Conservation (phyloP, 2,113 vertebrate species). For the Silurus asotus region DNA sequence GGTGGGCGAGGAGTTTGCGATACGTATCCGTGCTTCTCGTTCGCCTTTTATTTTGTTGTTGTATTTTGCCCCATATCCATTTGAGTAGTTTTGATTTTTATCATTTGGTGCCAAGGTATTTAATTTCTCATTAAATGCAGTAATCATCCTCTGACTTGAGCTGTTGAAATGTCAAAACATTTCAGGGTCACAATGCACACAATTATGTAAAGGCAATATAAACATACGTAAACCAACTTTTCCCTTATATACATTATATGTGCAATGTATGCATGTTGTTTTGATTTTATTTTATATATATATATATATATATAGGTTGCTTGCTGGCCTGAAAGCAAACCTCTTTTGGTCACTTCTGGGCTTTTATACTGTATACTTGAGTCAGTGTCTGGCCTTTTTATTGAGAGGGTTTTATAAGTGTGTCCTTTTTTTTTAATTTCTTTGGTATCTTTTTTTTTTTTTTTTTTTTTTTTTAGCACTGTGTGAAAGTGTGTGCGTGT, state of each 20-base stretch:
- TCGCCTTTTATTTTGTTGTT: not conserved
- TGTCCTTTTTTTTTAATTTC: slow-evolving; percentile 46
- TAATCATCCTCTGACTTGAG: slow-evolving; percentile 50
- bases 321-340: slow-evolving; percentile 53
- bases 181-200: slow-evolving; percentile 60
- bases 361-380: slow-evolving; percentile 25
- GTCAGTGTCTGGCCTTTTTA: slow-evolving; percentile 16
- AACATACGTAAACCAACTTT: slow-evolving; percentile 63
- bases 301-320: slow-evolving; percentile 4
- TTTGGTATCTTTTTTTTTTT: too few relatives aligned
- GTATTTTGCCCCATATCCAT: not conserved
- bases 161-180: slow-evolving; percentile 46
- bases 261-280: slow-evolving; percentile 76
- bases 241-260: slow-evolving; percentile 61
- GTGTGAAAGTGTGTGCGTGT: not conserved
- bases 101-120: slow-evolving; percentile 19
- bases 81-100: not conserved
- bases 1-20: not conserved
- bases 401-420: slow-evolving; percentile 44
- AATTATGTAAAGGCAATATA: slow-evolving; percentile 70
- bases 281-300: not conserved
- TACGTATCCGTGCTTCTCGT: not conserved
- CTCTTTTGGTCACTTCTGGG: slow-evolving; percentile 28
- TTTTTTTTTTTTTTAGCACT: not conserved
- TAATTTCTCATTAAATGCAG: not conserved